Conservation (phyloP, 1,140 invertebrate species). For the Leptoteleia sp. region DNA sequence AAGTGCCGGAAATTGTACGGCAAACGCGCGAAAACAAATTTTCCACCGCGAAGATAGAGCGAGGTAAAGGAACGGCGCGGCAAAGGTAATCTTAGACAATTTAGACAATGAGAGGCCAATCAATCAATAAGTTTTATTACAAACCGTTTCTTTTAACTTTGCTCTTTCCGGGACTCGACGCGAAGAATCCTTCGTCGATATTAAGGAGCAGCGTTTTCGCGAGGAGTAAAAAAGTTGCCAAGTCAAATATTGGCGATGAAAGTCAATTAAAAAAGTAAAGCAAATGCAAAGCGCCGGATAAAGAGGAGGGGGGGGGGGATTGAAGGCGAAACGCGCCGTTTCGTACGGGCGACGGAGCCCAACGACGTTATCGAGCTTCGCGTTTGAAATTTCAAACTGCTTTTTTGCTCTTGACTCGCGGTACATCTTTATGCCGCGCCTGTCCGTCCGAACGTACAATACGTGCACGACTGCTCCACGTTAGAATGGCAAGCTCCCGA, state of each 20-base stretch:
- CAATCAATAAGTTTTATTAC: conserved; percentile 34
- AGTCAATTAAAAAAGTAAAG: conserved; percentile 44
- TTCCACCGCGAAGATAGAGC: conserved; percentile 7
- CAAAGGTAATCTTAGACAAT: conserved; percentile 17
- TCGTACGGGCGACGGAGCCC: conserved; percentile 45
- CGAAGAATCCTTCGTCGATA: background rate
- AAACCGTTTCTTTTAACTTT: conserved; percentile 1
- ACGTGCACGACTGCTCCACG: conserved; percentile 62
- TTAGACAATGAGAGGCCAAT: conserved; percentile 18
- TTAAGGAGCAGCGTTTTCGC: conserved; percentile 23
- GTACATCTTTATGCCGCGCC: conserved; percentile 65
- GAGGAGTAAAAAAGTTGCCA: conserved; percentile 5
- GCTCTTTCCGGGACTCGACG: background rate
- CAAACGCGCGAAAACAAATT: conserved; percentile 27
- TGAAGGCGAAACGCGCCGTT: conserved; percentile 7
- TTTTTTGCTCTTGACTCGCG: conserved; percentile 61
- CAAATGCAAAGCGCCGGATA: conserved; percentile 45
- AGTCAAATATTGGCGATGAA: conserved; percentile 31
- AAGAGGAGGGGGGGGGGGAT: too few relatives aligned
- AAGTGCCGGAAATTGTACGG: conserved; percentile 31
- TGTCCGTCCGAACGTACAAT: conserved; percentile 64
- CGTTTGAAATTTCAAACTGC: conserved; percentile 61
- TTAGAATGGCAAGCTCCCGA: conserved; percentile 63
- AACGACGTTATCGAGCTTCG: conserved; percentile 62
- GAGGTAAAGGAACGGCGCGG: background rate